Base-by-base conservation (phyloP, 2,888 invertebrate genomes). In the Serripes groenlandicus region DNA sequence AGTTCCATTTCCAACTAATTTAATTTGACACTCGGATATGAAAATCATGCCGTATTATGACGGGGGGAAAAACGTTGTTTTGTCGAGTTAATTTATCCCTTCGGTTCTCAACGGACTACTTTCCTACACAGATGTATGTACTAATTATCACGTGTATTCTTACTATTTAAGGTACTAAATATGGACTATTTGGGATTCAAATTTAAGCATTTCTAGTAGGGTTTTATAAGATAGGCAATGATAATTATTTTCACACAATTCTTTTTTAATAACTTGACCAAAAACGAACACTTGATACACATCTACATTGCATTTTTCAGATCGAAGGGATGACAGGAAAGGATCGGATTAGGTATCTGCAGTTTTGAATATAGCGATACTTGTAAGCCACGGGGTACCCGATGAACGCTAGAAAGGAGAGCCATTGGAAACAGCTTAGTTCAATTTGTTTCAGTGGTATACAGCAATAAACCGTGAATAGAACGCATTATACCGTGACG, bases 1-100 rank as follows among this genome's bases (percentile, higher is more conserved):
- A 72, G 84, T 75, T 69, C 76, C 77, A 84, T 84, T 84, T 84
- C 84, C 80, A 80, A 54, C 75, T 78, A 78, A 84, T 84, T 66
- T 84, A 75, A 66, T 35, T 49, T 84, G 80, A 84, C 84, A 84
- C 75, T 80, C 80, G 84, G 80, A 84, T 84, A 80, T 84, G 70
- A 75, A 42, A 80, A 77, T 78, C 80, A 72, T 30, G 58, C 56
- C 35, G 32, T 35, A 80, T 78, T 75, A 69, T 60, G 42, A 66
- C 26, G 58, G 21, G 26, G 42, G 28, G 66, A 66, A 58, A 70
- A 69, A 37, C 69, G 69, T 42, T 69, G 68, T 76, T 69, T 70
- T 70, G 76, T 76, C 26, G 35, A 32, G 30, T 42, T 58, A 58
- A 56, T 35, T 52, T 34, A n/a, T n/a, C 74, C 34, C 56, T 35